Percentiles rank a stretch among this genome's conserved stretches.
These are phyloP conservation scores for Microctonus hyperodae DNA, from an alignment of 2,888 invertebrate species.

Conservation along the genomic window DNA sequence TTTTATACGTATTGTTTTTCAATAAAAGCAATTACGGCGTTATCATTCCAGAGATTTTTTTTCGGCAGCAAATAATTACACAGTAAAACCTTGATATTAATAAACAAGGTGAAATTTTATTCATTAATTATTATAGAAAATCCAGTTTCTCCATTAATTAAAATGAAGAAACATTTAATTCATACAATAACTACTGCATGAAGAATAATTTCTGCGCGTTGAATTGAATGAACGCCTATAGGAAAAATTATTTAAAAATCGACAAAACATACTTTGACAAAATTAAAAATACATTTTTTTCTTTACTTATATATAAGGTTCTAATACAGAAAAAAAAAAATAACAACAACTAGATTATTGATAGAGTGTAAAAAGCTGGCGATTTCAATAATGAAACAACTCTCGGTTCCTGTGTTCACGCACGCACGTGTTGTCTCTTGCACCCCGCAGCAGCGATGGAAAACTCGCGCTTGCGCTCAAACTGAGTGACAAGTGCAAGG, in stretches of 20 bases:
- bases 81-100: slow-evolving; percentile 1
- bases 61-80: slow-evolving; percentile 24
- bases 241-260: slow-evolving; percentile 6
- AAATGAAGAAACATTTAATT: not conserved
- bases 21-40: slow-evolving; percentile 52
- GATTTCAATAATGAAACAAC: slow-evolving; percentile 44
- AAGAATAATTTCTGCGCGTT: not conserved
- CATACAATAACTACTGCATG: not conserved
- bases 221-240: not conserved
- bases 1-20: slow-evolving; percentile 57
- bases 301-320: not conserved
- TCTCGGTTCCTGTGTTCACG: slow-evolving; percentile 67
- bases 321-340: not conserved
- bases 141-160: slow-evolving; percentile 26
- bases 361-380: slow-evolving; percentile 29
- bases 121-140: not conserved
- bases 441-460: slow-evolving; percentile 63
- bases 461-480: slow-evolving; percentile 80
- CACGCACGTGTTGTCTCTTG: slow-evolving; percentile 56
- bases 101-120: not conserved
- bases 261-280: not conserved
- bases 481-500: slow-evolving; percentile 82
- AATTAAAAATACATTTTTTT: not conserved
- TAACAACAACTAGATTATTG: not conserved
- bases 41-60: slow-evolving; percentile 50